These are phyloP conservation scores for Passer montanus DNA, from an alignment of 2,113 vertebrate species.

Conservation along the genomic window DNA sequence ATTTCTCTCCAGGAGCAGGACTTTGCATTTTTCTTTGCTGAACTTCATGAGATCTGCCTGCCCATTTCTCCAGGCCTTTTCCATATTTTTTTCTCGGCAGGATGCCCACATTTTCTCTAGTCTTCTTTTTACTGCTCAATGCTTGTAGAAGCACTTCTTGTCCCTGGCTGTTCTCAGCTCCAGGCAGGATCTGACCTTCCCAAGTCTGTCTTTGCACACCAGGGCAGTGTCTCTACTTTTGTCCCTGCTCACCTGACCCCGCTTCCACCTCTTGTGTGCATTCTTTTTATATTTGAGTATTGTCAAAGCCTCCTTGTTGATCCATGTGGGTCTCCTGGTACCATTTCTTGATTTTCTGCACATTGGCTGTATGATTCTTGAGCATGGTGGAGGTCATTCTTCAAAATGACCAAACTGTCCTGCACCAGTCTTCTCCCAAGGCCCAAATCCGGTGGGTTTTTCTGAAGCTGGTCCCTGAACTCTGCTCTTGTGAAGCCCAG, in stretches of 20 bases:
- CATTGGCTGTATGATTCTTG: neutral
- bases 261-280: neutral
- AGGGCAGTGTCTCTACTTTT: neutral
- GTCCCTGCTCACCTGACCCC: neutral
- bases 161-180: neutral
- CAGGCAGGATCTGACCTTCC: neutral
- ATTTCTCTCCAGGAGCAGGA: neutral
- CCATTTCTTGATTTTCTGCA: neutral
- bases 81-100: neutral
- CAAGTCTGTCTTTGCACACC: neutral
- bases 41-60: neutral
- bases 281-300: neutral
- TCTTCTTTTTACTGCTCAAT: neutral
- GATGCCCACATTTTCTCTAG: neutral
- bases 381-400: neutral
- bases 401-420: neutral
- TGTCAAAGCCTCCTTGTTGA: neutral
- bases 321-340: neutral
- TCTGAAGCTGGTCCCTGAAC: neutral
- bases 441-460: neutral
- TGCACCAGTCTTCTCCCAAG: neutral
- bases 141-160: neutral
- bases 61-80: neutral
- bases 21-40: neutral
- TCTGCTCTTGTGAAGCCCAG: neutral